Percentiles rank a stretch among this genome's conserved stretches.
Conservation (phyloP, 2,113 vertebrate species). For the Echinops telfairi region DNA sequence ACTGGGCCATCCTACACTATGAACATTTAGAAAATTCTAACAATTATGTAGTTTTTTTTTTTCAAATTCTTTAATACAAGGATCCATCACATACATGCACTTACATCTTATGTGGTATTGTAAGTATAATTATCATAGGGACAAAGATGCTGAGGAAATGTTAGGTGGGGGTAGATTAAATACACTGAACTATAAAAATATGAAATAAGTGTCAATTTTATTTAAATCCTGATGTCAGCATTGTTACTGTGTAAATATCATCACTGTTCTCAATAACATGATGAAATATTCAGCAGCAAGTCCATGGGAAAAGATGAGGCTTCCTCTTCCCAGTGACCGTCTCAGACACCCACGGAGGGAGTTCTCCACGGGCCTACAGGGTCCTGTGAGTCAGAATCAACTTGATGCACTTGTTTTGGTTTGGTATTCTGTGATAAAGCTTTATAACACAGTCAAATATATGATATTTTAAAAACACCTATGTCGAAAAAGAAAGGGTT, state of each 20-base stretch:
- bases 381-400: too few relatives aligned
- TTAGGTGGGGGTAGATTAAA: constrained; percentile 22
- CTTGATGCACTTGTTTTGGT: too few relatives aligned
- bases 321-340: too few relatives aligned
- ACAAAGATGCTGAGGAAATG: constrained; percentile 54
- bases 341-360: too few relatives aligned
- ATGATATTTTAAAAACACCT: background rate
- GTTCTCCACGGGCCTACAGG: too few relatives aligned
- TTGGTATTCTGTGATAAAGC: background rate
- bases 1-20: constrained; percentile 57
- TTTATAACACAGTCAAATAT: background rate
- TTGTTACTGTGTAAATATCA: background rate
- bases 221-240: constrained; percentile 9
- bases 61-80: constrained; percentile 46
- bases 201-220: background rate
- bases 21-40: constrained; percentile 61
- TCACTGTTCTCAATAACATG: background rate
- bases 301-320: too few relatives aligned
- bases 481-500: background rate
- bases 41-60: constrained; percentile 67
- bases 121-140: constrained; percentile 57
- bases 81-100: constrained; percentile 47
- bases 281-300: background rate
- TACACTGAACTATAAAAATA: background rate
- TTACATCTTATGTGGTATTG: constrained; percentile 67